Base-by-base conservation (phyloP, 2,797 vertebrate species). In the Onychomys leucogaster region DNA sequence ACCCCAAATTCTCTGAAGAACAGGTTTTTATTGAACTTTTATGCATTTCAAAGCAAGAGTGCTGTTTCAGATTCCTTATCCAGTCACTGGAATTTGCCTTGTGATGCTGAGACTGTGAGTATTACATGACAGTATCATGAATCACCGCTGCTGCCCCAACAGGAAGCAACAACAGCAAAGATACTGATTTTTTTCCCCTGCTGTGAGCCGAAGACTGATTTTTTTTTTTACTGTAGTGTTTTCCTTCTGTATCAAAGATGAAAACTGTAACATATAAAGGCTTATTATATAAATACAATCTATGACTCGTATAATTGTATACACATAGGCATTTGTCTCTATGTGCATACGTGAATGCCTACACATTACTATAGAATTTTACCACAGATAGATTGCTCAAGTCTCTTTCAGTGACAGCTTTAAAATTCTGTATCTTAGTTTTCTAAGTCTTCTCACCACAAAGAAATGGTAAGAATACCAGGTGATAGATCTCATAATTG, bases 1-100 rank as follows among this genome's bases (percentile, higher is more conserved):
- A 92, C 25, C 88, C 52, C 41, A 95, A 41, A 91, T 95, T 96
- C 57, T 96, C 91, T 88, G 57, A 67, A 85, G 57, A 97, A 69
- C 16, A 49, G 25, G 41, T 9, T 88, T 93, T 84, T 89, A 12
- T 81, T 81, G 71, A 95, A 91, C 29, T 85, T 94, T 88, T 37
- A 78, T 37, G 77, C 84, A 94, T 96, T 97, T 93, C 32, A 65
- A 94, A 95, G 65, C 46, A 46, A 95, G 57, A 82, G 89, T 6
- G 61, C 25, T 61, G 7, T 73, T 89, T 91, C 25, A 86, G 14
- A 75, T 75, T 73, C 94, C 78, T 96, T 88, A 63, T 16, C 76
- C 69, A 69, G 17, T 59, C 25, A 61, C 83, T 91, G 86, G 76
- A 73, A 90, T 89, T 85, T 87, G 55, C 34, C 52, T 80, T 55